phyloP scores from a whole-genome alignment of 2,113 vertebrate species.

The Emydocephalus ijimae region DNA sequence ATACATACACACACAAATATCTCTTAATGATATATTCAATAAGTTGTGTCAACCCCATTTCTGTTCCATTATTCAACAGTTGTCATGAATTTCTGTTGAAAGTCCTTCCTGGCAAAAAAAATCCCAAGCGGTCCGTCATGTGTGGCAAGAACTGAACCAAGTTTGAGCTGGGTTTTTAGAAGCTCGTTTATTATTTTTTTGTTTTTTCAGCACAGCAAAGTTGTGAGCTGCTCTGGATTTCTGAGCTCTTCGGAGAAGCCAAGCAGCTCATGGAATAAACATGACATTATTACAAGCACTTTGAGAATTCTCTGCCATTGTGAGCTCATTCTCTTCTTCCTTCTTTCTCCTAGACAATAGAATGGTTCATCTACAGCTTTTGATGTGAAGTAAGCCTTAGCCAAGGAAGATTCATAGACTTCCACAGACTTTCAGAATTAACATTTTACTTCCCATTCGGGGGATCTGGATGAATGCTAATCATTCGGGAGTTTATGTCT shows the following conservation, averaged over 20 bases:
- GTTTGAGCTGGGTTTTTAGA: fast-evolving
- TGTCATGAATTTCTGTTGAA: not conserved
- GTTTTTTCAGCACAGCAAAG: not conserved
- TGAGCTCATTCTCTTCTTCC: not conserved
- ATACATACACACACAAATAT: no score
- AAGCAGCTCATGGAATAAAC: not conserved
- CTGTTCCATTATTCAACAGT: not conserved
- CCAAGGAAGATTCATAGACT: not conserved
- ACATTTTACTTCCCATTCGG: conserved; percentile 50
- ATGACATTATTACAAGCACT: not conserved
- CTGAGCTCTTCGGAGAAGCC: fast-evolving
- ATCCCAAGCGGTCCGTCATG: fast-evolving
- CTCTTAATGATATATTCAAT: not conserved
- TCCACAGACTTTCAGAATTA: not conserved
- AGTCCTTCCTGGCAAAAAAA: not conserved
- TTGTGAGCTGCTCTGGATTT: not conserved
- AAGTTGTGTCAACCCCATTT: not conserved
- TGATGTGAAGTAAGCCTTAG: not conserved
- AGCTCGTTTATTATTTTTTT: not conserved
- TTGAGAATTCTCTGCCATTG: not conserved
- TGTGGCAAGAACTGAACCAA: not conserved
- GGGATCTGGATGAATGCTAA: conserved; percentile 43
- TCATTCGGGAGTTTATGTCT: conserved; percentile 48
- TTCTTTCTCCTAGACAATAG: fast-evolving
- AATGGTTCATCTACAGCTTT: conserved; percentile 24